Percentiles rank a stretch among this genome's conserved stretches.
Evolutionary conservation across 2,888 invertebrate genomes (phyloP).

Genomic region (Unio delphinus): DNA sequence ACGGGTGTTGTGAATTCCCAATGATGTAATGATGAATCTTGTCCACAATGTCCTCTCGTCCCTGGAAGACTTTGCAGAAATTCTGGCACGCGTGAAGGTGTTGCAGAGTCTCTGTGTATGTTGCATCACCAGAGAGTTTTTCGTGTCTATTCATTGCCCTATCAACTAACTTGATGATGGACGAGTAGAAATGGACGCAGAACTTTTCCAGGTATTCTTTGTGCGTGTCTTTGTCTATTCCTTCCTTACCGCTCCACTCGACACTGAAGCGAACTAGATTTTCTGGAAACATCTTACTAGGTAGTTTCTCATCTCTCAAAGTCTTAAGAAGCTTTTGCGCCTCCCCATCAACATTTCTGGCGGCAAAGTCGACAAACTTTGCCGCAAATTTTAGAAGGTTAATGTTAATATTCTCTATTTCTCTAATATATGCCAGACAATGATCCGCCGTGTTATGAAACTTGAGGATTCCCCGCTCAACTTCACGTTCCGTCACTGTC

Average conservation of each 20-base stretch:
- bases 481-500: conserved; percentile 96
- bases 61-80: conserved; percentile 90
- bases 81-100: conserved; percentile 96
- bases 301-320: conserved; percentile 89
- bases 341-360: conserved; percentile 86
- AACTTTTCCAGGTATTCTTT: conserved; percentile 92
- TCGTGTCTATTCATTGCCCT: conserved; percentile 96
- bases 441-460: conserved; percentile 96
- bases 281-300: conserved; percentile 71
- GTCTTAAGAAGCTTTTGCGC: conserved; percentile 90
- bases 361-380: conserved; percentile 92
- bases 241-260: conserved; percentile 94
- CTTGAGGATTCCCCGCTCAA: conserved; percentile 93
- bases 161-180: conserved; percentile 92
- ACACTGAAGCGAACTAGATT: conserved; percentile 78
- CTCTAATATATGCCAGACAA: conserved; percentile 90
- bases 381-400: conserved; percentile 87
- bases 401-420: conserved; percentile 97
- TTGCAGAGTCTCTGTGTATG: conserved; percentile 73
- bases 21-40: conserved; percentile 60
- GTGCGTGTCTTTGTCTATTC: conserved; percentile 92
- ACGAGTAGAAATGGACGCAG: conserved; percentile 81
- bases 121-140: conserved; percentile 79
- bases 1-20: conserved; percentile 85
- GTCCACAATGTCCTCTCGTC: conserved; percentile 86